Base-by-base conservation (phyloP, 2,888 invertebrate genomes). In the Hirtodrosophila confusa region DNA sequence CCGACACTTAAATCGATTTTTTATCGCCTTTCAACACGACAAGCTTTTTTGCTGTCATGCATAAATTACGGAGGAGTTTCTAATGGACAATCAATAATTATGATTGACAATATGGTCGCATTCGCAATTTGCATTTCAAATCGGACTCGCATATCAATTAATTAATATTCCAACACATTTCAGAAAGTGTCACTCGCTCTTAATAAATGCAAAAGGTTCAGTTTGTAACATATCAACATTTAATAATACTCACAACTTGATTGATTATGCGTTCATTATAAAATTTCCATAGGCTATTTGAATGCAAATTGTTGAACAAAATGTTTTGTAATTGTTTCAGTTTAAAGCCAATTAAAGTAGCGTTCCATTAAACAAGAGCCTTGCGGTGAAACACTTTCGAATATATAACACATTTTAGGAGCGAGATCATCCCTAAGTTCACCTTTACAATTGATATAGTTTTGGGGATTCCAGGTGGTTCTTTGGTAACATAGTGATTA, bases 31-130 rank as follows among this genome's bases (percentile, higher is more conserved):
- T 83, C 80, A 80, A 69, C 83, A 84, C 86, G 83, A 69, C 57
- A 75, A 45, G 41, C 3, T 29, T 37, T 49, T 31, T 44, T 63
- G 56, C 17, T 55, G 58, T 24, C 48, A 45, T 65, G 76, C 53
- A 82, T 85, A 82, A 87, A 85, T 82, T 72, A 85, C 61, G 47
- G 65, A 35, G 23, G 33, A 51, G 49, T 43, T 31, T 50, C 67
- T 75, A 82, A 82, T 82, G 69, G 73, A 82, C 83, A 85, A 87
- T 87, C 82, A 79, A 82, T 87, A 82, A 85, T 82, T 67, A 79
- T 87, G 79, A 87, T 75, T 82, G 88, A 85, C 83, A 87, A 67
- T 60, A 64, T 65, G 58, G 51, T 33, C 49, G 39, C 50, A 41
- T 60, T 54, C 12, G 27, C 47, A 31, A 6, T 31, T 31, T 31